Evolutionary conservation across 2,113 vertebrate genomes (phyloP).

Genomic region (Oreochromis spilurus): DNA sequence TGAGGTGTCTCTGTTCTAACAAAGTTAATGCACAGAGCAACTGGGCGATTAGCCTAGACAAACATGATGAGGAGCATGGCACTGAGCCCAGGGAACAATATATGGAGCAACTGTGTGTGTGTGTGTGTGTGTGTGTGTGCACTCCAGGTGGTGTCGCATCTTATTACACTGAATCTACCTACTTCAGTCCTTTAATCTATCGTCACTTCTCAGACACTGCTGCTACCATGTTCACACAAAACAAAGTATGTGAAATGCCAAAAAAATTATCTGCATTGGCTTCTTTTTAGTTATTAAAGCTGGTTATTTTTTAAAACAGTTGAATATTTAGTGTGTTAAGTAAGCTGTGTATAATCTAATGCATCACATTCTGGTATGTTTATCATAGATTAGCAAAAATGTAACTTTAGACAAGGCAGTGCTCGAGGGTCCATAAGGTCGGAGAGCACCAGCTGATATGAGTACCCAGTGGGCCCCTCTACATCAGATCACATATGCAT

Average conservation of each 20-base stretch:
- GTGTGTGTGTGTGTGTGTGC: neutral
- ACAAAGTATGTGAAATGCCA: fast-evolving
- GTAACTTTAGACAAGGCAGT: neutral
- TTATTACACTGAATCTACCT: neutral
- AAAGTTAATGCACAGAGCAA: conserved; percentile 62
- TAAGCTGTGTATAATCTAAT: neutral
- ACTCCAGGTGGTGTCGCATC: neutral
- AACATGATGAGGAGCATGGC: conserved; percentile 81
- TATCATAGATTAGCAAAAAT: neutral
- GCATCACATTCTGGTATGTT: fast-evolving
- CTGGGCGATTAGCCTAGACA: conserved; percentile 86
- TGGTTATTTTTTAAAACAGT: neutral
- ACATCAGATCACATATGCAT: fast-evolving
- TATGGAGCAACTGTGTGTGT: conserved; percentile 22
- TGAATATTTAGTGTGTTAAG: neutral
- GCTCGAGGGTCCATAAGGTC: fast-evolving
- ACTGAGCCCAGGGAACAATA: conserved; percentile 72
- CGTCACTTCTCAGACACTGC: neutral
- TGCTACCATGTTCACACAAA: neutral
- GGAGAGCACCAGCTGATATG: neutral
- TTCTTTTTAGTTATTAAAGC: neutral
- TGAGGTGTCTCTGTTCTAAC: conserved; percentile 67
- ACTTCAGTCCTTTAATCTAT: neutral
- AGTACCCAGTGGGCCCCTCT: neutral
- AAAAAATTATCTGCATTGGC: fast-evolving